Evolutionary conservation across 2,888 invertebrate species (phyloP).

Genomic region (Rotaria magnacalcarata): DNA sequence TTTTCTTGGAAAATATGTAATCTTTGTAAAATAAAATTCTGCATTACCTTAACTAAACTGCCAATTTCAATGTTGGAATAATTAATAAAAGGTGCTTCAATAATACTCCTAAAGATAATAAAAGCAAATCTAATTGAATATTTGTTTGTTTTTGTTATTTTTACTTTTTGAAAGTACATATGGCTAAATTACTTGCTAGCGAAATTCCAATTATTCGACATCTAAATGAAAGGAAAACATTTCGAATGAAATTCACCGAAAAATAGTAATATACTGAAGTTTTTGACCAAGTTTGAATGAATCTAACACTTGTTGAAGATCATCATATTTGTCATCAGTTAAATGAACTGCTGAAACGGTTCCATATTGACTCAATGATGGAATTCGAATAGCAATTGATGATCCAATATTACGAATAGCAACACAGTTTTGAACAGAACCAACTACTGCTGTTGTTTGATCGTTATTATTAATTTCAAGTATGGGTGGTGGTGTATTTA

Average conservation of each 20-base stretch:
- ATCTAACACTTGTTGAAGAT: background rate
- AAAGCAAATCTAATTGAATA: background rate
- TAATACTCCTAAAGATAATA: background rate
- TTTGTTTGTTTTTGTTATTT: background rate
- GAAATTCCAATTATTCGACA: background rate
- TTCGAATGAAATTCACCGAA: background rate
- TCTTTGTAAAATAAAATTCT: background rate
- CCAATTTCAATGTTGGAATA: background rate
- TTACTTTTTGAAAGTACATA: background rate
- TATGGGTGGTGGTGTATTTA: background rate
- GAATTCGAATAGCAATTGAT: background rate
- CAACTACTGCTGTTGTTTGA: background rate
- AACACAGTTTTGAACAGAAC: background rate
- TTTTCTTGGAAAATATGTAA: no score
- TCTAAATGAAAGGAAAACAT: background rate
- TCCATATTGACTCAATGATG: background rate
- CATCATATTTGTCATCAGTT: background rate
- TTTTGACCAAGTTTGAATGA: background rate
- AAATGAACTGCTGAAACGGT: background rate
- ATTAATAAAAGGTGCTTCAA: background rate
- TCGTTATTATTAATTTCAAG: background rate
- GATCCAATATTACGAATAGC: background rate
- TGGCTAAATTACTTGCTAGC: background rate
- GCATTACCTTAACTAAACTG: background rate
- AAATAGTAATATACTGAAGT: background rate